Conservation (phyloP, 2,888 invertebrate species). For the Drosophila quasianomalipes region DNA sequence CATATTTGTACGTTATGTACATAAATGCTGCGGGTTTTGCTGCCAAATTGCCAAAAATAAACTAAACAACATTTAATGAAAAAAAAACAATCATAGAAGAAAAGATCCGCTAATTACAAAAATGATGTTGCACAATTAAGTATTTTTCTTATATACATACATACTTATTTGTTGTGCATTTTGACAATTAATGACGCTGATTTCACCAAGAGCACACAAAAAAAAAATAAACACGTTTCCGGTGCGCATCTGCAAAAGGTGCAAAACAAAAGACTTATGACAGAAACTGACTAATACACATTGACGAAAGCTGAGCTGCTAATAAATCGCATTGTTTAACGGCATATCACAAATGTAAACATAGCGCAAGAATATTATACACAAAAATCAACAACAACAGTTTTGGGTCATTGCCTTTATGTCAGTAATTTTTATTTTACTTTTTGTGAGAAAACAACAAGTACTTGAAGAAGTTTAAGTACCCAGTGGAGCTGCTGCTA, state of each 20-base stretch:
- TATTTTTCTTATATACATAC: constrained; percentile 11
- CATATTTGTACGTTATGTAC: constrained; percentile 48
- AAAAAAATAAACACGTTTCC: constrained; percentile 41
- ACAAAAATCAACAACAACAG: constrained; percentile 36
- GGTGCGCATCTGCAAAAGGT: constrained; percentile 45
- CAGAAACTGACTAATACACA: constrained; percentile 42
- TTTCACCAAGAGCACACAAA: constrained; percentile 61
- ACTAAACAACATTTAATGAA: constrained; percentile 31
- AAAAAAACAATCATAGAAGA: constrained; percentile 14
- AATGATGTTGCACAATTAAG: constrained; percentile 74
- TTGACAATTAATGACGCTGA: constrained; percentile 76
- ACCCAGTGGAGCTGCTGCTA: constrained; percentile 14
- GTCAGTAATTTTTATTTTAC: constrained; percentile 31
- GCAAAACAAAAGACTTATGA: constrained; percentile 58
- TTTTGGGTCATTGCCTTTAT: constrained; percentile 65
- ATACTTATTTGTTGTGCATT: constrained; percentile 22
- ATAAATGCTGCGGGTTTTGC: constrained; percentile 33
- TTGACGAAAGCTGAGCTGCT: constrained; percentile 33
- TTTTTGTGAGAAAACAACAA: constrained; percentile 4
- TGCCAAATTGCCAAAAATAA: constrained; percentile 40
- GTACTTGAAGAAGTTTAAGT: constrained; percentile 13
- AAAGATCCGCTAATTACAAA: constrained; percentile 62
- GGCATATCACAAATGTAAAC: constrained; percentile 28
- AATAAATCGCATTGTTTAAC: constrained; percentile 41
- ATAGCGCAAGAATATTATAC: constrained; percentile 42